Base-by-base conservation (phyloP, 2,888 invertebrate genomes). In the Marronus borbonicus region DNA sequence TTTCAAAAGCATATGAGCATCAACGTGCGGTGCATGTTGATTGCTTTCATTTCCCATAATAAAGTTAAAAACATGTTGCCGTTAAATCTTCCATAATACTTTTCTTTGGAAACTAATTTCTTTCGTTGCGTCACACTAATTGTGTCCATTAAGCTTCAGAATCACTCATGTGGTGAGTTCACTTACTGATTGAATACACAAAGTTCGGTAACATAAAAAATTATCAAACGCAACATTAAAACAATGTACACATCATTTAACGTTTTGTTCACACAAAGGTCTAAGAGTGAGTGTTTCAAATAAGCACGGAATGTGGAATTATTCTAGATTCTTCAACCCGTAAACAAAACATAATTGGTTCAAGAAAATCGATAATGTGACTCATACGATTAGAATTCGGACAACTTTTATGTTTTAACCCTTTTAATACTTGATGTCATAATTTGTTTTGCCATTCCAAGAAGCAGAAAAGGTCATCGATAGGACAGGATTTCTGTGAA, bases 401-500 rank as follows among this genome's bases (percentile, higher is more conserved):
- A 20, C 58, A 72, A 8, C 39, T 72, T 39, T 72, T 20, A 58
- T 58, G 31, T 70, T 55, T 70, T 55, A 72, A 39, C 72, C 58
- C 58, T 55, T 44, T 72, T 72, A 69, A 58, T 72, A 72, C 3
- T 72, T 72, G 36, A 72, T 72, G 72, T 70, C 70, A 55, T 58
- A 72, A 58, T 58, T 55, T 55, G 17, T 58, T 72, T 58, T 8
- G 7, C 17, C 3, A 14, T 72, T 72, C 58, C 39, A 36, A 20
- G 72, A 58, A 72, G 17, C 17, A 20, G 17, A 49, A 72, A 44
- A 12, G 44, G 44, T 44, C n/a, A 31, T 58, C n/a, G 58, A 36
- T 20, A 17, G 2, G 39, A 58, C 58, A 72, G 55, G 36, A 39
- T 39, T 72, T 39, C 55, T 55, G 31, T 72, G 50, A 55, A 69